Conservation (phyloP, 2,113 vertebrate genomes). For the Copsychus sechellarum region DNA sequence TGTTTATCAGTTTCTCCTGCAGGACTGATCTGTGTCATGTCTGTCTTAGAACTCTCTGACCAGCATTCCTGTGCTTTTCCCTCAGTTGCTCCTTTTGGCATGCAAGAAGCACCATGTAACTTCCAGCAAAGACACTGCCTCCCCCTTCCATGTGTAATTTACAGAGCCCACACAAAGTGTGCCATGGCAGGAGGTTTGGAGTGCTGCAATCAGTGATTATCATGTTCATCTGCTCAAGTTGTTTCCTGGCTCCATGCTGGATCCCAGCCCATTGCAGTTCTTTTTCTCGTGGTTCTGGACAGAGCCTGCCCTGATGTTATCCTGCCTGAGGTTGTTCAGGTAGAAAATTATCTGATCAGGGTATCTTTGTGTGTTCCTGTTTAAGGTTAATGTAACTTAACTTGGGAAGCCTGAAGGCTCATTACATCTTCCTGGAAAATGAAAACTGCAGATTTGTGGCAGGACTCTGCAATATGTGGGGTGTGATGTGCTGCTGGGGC, state of each 20-base stretch:
- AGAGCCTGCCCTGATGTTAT: neutral
- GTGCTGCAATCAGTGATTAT: neutral
- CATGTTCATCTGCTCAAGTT: neutral
- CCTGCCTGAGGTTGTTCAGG: neutral
- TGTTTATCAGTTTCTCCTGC: neutral
- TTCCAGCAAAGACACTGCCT: neutral
- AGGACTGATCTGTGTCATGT: neutral
- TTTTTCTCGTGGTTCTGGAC: neutral
- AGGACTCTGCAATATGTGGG: neutral
- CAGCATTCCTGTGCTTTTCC: neutral
- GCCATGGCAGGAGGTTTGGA: neutral
- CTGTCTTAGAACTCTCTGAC: neutral
- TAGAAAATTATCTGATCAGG: neutral
- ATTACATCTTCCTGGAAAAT: neutral
- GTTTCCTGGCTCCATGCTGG: neutral
- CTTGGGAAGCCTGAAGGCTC: neutral
- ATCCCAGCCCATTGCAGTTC: neutral
- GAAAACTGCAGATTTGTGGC: neutral
- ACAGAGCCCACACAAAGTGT: neutral
- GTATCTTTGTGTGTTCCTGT: neutral
- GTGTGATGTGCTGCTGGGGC: neutral
- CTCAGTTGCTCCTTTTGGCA: neutral
- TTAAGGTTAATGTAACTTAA: neutral
- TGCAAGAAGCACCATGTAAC: neutral
- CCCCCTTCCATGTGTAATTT: neutral